Conservation (phyloP, 2,888 invertebrate genomes). For the Pherbina coryleti region DNA sequence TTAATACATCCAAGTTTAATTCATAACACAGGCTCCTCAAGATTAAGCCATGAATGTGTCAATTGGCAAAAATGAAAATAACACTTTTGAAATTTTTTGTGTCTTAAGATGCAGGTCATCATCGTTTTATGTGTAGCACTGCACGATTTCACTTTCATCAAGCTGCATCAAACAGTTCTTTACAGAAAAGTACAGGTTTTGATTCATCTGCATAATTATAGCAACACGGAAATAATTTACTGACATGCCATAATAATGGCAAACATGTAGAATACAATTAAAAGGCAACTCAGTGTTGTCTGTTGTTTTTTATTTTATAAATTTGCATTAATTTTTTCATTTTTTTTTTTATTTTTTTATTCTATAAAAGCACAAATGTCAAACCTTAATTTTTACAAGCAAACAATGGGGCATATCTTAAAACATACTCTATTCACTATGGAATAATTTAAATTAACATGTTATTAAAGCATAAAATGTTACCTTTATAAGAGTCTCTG, state of each 20-base stretch:
- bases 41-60: no score
- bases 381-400: background rate
- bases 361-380: background rate
- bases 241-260: conserved; percentile 26
- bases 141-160: no score
- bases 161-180: no score
- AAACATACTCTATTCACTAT: background rate
- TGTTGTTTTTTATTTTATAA: background rate
- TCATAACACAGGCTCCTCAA: no score
- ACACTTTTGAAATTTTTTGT: no score
- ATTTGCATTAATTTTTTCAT: conserved; percentile 3
- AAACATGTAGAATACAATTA: background rate
- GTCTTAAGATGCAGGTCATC: no score
- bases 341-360: background rate
- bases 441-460: background rate
- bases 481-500: background rate
- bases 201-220: conserved; percentile 29
- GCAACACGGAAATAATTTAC: conserved; percentile 25
- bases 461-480: background rate
- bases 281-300: background rate
- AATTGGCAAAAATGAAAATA: no score
- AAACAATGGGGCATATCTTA: background rate
- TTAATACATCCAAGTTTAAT: no score
- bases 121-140: no score
- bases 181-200: background rate